A percentile compares a stretch with the other conserved stretches of the same genome.
Conservation (phyloP, 2,888 invertebrate genomes). For the Thecophora atra region DNA sequence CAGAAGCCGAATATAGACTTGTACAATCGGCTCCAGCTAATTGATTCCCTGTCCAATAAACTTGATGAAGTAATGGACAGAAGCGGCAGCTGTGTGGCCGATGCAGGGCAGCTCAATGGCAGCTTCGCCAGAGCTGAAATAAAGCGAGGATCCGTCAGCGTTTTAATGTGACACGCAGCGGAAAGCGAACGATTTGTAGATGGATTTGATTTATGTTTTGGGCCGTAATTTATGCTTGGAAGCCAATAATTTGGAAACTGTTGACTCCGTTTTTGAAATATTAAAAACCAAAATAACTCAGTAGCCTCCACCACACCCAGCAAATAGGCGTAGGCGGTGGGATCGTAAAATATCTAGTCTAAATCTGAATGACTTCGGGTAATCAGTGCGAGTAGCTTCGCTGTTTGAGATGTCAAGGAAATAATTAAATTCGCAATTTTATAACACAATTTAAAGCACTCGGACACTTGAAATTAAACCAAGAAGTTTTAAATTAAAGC, state of each 20-base stretch:
- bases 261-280: not conserved
- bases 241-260: not conserved
- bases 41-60: conserved; percentile 37
- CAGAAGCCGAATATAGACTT: conserved; percentile 31
- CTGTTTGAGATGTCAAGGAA: no score
- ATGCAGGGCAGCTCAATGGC: no score
- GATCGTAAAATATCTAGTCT: not conserved
- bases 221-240: not conserved
- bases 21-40: conserved; percentile 32
- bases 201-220: conserved; percentile 8
- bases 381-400: no score
- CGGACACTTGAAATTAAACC: no score
- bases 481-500: no score
- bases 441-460: no score
- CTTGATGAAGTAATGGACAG: conserved; percentile 26
- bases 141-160: not conserved
- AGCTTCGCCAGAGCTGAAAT: no score
- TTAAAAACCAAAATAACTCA: not conserved
- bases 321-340: not conserved
- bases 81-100: conserved; percentile 10
- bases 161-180: not conserved
- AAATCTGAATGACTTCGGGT: no score
- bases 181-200: not conserved
- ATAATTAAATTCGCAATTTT: no score
- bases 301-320: not conserved